Percentiles rank a stretch among this genome's conserved stretches.
Evolutionary conservation across 1,140 invertebrate genomes (phyloP).

Genomic region (Phortica variegata): DNA sequence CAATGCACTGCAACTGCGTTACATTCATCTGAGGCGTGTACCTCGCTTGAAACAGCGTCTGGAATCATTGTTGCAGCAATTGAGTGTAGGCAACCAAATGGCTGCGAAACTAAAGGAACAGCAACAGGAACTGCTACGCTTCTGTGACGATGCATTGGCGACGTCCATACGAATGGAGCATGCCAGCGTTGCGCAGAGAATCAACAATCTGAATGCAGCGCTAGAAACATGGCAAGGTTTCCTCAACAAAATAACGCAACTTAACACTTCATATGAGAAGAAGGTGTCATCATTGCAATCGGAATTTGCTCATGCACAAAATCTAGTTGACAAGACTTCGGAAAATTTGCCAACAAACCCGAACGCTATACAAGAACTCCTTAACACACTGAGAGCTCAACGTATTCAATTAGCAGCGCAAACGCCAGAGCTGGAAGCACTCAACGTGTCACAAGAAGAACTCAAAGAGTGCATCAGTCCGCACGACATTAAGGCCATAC

Average conservation of each 20-base stretch:
- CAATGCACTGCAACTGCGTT: conserved; percentile 73
- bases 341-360: conserved; percentile 56
- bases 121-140: conserved; percentile 69
- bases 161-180: conserved; percentile 79
- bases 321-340: conserved; percentile 58
- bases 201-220: conserved; percentile 75
- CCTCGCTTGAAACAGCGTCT: conserved; percentile 71
- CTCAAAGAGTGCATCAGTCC: conserved; percentile 82
- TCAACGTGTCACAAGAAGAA: conserved; percentile 76
- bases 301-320: conserved; percentile 63
- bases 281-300: conserved; percentile 61
- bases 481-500: conserved; percentile 80
- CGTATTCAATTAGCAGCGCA: conserved; percentile 63
- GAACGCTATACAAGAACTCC: conserved; percentile 59
- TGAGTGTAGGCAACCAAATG: conserved; percentile 68
- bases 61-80: conserved; percentile 66
- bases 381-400: conserved; percentile 64
- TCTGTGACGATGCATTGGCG: conserved; percentile 74
- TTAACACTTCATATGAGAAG: conserved; percentile 65
- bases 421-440: conserved; percentile 64
- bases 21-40: conserved; percentile 74
- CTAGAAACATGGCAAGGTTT: conserved; percentile 81
- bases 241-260: conserved; percentile 64
- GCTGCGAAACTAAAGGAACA: conserved; percentile 65
- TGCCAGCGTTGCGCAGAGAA: conserved; percentile 70